Base-by-base conservation (phyloP, 2,888 invertebrate species). In the Ceramica pisi region DNA sequence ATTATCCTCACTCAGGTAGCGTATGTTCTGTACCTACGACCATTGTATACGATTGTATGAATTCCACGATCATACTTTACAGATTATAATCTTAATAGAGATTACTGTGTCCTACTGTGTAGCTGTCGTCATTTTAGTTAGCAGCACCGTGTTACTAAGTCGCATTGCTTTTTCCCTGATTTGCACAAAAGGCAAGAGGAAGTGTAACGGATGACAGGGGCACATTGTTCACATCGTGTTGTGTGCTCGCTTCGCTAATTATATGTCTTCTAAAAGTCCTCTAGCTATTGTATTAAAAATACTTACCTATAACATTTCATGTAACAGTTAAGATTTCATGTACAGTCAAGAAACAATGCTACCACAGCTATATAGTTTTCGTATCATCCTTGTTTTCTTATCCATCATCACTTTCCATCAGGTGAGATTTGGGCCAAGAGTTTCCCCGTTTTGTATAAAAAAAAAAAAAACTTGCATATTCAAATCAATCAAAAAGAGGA, bases 41-140 rank as follows among this genome's bases (percentile, higher is more conserved):
- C 31, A 38, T 31, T 74, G 44, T 64, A 19, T 48, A 55, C 4
- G 14, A 68, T 46, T 63, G 19, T 61, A 57, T 68, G 41, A 55
- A 75, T 55, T 59, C 59, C 19, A 46, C 41, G 63, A 68, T 72
- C 60, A 72, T 74, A 78, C 48, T 16, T 82, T 44, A 44, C 73
- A 46, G 67, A 72, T 63, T 55, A 14, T 60, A 59, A 68, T 68
- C 80, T 67, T 66, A 61, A 80, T 68, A 71, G 72, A 70, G 67
- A 77, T 81, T 81, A 79, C 64, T 57, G 78, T 75, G 16, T 21
- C 23, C 63, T 61, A 70, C 69, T 62, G 73, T 82, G 23, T 82
- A 35, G 90, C 77, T 71, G 59, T 41, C 55, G 71, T 77, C 65
- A 77, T 65, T 60, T 48, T 50, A 76, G 51, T 81, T 66, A 64